Base-by-base conservation (phyloP, 2,797 vertebrate species). In the Girardinus metallicus region DNA sequence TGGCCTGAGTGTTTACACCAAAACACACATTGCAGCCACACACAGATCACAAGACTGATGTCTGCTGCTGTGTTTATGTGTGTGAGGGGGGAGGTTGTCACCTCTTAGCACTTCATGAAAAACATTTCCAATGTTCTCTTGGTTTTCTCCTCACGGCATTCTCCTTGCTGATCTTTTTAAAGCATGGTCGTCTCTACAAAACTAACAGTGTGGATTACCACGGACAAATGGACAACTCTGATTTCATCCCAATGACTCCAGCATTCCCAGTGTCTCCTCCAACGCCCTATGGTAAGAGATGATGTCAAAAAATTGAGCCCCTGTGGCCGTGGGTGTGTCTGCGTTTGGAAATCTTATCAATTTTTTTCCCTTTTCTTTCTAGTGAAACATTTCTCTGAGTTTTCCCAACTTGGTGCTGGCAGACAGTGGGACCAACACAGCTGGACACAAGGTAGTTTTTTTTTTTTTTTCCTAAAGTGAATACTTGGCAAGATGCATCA, bases 181-280 rank as follows among this genome's bases (percentile, higher is more conserved):
- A 98, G 97, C 84, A 79, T 5, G 62, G 77, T 6, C 73, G 77
- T 80, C 49, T 92, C 21, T 53, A 41, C 68, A 94, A 93, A 57
- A 80, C 90, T 70, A 90, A 88, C 86, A 88, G 85, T 1, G 80
- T 92, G 78, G 90, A 95, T 8, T 79, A 93, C 71, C 89, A 83
- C 86, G 82, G 92, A 34, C 93, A 94, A 34, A 74, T 77, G 77
- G 92, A 90, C 2, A 83, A 87, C 68, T 87, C 86, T 41, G 94
- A 95, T 85, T 21, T 89, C 1, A 53, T 94, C 66, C 92, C 95
- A 3, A 46, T 93, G 0, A 97, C 96, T 2, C 96, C 97, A 2
- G 86, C 92, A 23, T 97, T 97, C 91, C 96, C 97, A 0, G 92
- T 97, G 80, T 96, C 96, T 78, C 96, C 97, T n/a, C 95, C 96